Base-by-base conservation (phyloP, 1,140 invertebrate genomes). In the Drosophila ironensis region DNA sequence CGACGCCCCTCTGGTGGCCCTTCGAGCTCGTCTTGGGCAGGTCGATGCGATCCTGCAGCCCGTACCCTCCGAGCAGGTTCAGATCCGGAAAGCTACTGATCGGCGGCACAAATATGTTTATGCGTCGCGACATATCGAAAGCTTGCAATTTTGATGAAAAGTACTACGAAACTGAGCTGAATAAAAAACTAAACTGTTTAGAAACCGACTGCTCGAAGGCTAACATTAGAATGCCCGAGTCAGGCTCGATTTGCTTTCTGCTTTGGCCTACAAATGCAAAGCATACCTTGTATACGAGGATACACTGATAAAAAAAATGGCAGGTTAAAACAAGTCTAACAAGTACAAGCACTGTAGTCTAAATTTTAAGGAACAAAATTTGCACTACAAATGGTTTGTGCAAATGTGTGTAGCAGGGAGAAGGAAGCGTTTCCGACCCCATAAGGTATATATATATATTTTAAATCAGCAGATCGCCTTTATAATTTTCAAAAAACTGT, bases 1-100 rank as follows among this genome's bases (percentile, higher is more conserved):
- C 11, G 0, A 48, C 27, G 6, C 28, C 16, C 11, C 20, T 6
- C 3, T 14, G 25, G 25, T 24, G 17, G 8, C 11, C 3, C 25
- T 51, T 67, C 4, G 38, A 28, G 3, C 9, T 7, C 0, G 1
- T 0, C 33, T 50, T 19, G 20, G 50, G 22, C 7, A 38, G 1
- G 12, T 66, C 40, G 4, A 45, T 37, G 14, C 46, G 54, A 47
- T 73, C 61, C 17, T 38, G 30, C 1, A 33, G 12, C 0, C 27
- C 37, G 22, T 38, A 20, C 12, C 50, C 37, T 2, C 46, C 37
- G 3, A 33, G n/a, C 0, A 27, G 40, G 4, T 16, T 45, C 7
- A 63, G 16, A 12, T 73, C 75, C 6, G 75, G 56, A 5, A 80
- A 78, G 2, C 25, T 50, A n/a, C 38, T 70, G 0, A 64, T 38